phyloP scores from a whole-genome alignment of 2,888 invertebrate genomes.

The Adelphocoris suturalis region DNA sequence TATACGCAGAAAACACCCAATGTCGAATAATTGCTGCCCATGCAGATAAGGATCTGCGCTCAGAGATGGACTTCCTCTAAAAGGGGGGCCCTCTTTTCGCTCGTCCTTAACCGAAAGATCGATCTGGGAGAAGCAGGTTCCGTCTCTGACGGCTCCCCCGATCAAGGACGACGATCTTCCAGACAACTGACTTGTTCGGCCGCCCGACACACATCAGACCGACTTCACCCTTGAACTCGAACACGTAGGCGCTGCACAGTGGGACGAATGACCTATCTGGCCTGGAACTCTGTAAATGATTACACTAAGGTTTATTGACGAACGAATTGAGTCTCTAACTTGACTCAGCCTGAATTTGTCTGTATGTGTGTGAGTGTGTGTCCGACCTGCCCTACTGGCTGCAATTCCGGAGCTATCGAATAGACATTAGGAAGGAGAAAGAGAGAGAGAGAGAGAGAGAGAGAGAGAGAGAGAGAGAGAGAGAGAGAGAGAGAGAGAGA shows the following conservation, averaged over 20 bases:
- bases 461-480: too few species aligned
- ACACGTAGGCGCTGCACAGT: not conserved
- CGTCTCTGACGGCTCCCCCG: not conserved
- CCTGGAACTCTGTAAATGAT: too few species aligned
- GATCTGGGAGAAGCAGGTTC: slow-evolving; percentile 32
- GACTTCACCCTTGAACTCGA: slow-evolving; percentile 22
- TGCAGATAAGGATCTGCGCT: not conserved
- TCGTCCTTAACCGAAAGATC: slow-evolving; percentile 30
- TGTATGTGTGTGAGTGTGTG: too few species aligned
- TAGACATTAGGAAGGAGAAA: too few species aligned
- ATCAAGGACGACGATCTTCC: slow-evolving; percentile 24
- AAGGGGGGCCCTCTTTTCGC: not conserved
- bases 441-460: too few species aligned
- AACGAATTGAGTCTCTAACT: too few species aligned
- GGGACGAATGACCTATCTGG: not conserved
- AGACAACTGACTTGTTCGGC: slow-evolving; percentile 23
- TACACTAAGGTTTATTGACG: too few species aligned
- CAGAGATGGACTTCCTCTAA: slow-evolving; percentile 12
- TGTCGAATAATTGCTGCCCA: not conserved
- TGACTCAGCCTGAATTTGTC: too few species aligned
- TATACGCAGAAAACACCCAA: slow-evolving; percentile 1
- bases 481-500: too few species aligned
- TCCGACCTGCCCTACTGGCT: too few species aligned
- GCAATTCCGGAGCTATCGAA: too few species aligned
- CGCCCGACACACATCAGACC: slow-evolving; percentile 8